Percentiles rank a stretch among this genome's conserved stretches.
phyloP scores from a whole-genome alignment of 2,888 invertebrate species.

The Sminthurinus aureus region DNA sequence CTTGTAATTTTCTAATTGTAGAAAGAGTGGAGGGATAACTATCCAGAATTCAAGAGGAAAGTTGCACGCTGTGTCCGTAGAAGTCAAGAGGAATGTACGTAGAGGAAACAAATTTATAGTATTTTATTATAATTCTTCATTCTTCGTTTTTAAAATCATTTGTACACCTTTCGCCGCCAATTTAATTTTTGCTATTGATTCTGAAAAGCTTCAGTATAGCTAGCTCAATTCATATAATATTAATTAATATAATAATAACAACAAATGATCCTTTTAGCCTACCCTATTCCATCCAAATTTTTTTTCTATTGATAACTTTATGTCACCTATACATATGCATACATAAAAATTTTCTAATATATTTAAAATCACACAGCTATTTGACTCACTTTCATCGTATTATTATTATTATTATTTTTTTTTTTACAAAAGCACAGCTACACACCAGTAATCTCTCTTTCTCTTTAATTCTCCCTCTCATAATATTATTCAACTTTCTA shows the following conservation, averaged over 20 bases:
- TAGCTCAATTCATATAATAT: neutral
- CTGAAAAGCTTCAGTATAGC: neutral
- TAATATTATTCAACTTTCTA: too few relatives aligned
- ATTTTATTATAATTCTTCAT: conserved; percentile 20
- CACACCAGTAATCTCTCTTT: too few relatives aligned
- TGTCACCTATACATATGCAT: neutral
- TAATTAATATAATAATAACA: neutral
- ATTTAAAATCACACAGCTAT: too few relatives aligned
- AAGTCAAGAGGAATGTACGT: conserved; percentile 98
- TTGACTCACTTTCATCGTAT: too few relatives aligned
- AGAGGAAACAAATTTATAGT: conserved; percentile 61
- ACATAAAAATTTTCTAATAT: neutral
- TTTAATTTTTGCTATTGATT: neutral
- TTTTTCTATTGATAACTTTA: neutral
- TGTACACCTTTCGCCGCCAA: conserved; percentile 15
- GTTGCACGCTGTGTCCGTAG: conserved; percentile 97
- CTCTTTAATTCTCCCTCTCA: too few relatives aligned
- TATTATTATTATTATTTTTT: too few relatives aligned
- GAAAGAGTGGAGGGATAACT: conserved; percentile 99
- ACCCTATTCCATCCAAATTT: neutral
- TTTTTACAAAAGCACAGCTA: neutral
- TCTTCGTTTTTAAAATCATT: conserved; percentile 28
- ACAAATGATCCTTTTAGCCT: neutral
- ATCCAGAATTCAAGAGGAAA: conserved; percentile 96
- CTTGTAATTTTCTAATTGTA: conserved; percentile 65